Evolutionary conservation across 53 echinoderm and acorn worm genomes (phyloP), one percentile per base, ranked within the genome.

Genomic region (Hippasteria phrygiana): DNA sequence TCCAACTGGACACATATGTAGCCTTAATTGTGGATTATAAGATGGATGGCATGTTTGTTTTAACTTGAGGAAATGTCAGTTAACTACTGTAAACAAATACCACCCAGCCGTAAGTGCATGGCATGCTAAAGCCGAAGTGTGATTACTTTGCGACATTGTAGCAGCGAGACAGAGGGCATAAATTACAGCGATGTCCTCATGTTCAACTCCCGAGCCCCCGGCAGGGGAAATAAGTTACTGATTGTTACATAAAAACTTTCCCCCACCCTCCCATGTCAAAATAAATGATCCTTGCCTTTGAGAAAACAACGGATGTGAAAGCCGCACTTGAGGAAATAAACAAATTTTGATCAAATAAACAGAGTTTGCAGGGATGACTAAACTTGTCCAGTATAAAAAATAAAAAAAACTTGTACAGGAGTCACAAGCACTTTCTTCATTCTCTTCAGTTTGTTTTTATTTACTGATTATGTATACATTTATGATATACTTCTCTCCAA

Each of bases 291-390:
- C 55, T 71, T 39, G 10, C n/a, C 12, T 18, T 24, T 7, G 18
- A 55, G 34, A 78, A 54, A 53, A 53, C 36, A 12, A 41, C 4
- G 62, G 79, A 27, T 79, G 22, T 29, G 22, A 56, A 27, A 38
- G 16, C 28, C 37, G 27, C 56, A 79, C 55, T 62, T 79, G 62
- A 62, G 62, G 40, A 79, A 79, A 79, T 79, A 79, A 79, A 79
- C 79, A 79, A 79, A 59, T 55, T 37, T 59, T 62, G 59, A 79
- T 79, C 55, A 79, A 79, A 79, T 79, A 79, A 79, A 79, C 56
- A 56, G 31, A 59, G 14, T 38, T 38, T 39, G 37, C 79, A 45
- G 56, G 77, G 31, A n/a, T 13, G 62, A 62, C 37, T 28, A 28
- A 73, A 42, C 8, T 41, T 27, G 3, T 1, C 9, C 20, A n/a